phyloP scores from a whole-genome alignment of 2,113 vertebrate genomes.

The Microcebus murinus region DNA sequence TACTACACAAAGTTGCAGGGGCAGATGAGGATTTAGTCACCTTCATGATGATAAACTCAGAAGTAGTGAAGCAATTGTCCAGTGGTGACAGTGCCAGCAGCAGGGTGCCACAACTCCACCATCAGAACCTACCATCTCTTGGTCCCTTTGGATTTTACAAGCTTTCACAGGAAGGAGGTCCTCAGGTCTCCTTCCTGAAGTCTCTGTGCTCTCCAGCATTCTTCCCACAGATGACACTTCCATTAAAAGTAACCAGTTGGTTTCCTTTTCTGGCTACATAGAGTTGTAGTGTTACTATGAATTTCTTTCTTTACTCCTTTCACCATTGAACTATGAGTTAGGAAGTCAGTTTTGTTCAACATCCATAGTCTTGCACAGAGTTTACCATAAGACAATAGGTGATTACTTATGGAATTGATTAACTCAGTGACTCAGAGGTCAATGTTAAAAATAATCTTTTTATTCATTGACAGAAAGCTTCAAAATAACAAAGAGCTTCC shows the following conservation, averaged over 20 bases:
- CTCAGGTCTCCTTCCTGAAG: neutral
- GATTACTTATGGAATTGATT: neutral
- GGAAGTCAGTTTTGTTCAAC: neutral
- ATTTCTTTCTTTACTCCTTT: neutral
- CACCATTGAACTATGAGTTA: neutral
- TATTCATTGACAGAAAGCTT: neutral
- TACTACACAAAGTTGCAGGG: too few relatives aligned
- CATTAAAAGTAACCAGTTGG: neutral
- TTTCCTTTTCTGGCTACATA: neutral
- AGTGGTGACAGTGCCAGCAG: rapidly evolving
- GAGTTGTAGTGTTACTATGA: neutral
- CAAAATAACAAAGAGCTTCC: neutral
- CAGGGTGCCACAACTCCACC: rapidly evolving
- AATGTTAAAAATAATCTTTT: neutral
- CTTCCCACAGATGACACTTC: neutral
- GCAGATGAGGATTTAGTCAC: neutral
- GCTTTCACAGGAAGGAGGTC: neutral
- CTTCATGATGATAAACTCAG: neutral
- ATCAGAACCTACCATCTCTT: neutral
- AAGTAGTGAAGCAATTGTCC: neutral
- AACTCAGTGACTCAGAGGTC: neutral
- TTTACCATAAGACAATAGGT: neutral
- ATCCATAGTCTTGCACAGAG: neutral
- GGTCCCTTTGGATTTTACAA: neutral
- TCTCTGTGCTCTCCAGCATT: neutral